These are phyloP conservation scores for Scatophagus argus DNA, from an alignment of 2,113 vertebrate species.

Conservation along the genomic window DNA sequence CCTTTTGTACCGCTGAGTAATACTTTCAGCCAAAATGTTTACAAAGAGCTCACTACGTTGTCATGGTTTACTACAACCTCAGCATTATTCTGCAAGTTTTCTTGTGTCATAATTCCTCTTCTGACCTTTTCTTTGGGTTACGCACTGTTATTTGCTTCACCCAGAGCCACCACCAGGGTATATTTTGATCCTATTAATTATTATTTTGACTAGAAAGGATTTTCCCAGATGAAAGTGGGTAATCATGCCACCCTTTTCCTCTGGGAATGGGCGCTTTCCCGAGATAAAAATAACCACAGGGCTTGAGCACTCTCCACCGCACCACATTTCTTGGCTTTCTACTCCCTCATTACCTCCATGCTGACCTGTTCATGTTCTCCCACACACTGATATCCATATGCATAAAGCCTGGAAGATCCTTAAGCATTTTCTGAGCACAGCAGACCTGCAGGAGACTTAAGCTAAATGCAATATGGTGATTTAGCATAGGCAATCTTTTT, in stretches of 20 bases:
- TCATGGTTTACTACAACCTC: conserved; percentile 59
- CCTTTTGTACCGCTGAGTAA: conserved; percentile 11
- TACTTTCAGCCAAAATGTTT: conserved; percentile 43
- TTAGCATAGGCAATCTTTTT: conserved; percentile 5
- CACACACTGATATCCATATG: conserved; percentile 77
- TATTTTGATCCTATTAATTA: conserved; percentile 89
- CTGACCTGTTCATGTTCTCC: conserved; percentile 80
- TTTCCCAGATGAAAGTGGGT: conserved; percentile 86
- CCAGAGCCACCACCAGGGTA: conserved; percentile 69
- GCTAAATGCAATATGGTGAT: conserved; percentile 43
- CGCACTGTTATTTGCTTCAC: conserved; percentile 75
- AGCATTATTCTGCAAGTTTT: conserved; percentile 48
- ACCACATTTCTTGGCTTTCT: conserved; percentile 79
- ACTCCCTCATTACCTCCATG: conserved; percentile 84
- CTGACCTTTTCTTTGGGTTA: conserved; percentile 60
- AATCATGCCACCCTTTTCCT: conserved; percentile 88
- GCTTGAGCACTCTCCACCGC: conserved; percentile 70
- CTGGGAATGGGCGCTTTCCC: conserved; percentile 86
- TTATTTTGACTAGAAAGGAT: conserved; percentile 87
- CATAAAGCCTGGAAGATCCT: conserved; percentile 47
- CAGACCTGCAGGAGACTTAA: conserved; percentile 22
- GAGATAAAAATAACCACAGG: conserved; percentile 86
- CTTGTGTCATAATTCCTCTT: conserved; percentile 56
- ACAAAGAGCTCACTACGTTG: conserved; percentile 42
- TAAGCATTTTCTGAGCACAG: conserved; percentile 41